phyloP scores from a whole-genome alignment of 2,797 vertebrate species.

The Protosalanx chinensis region DNA sequence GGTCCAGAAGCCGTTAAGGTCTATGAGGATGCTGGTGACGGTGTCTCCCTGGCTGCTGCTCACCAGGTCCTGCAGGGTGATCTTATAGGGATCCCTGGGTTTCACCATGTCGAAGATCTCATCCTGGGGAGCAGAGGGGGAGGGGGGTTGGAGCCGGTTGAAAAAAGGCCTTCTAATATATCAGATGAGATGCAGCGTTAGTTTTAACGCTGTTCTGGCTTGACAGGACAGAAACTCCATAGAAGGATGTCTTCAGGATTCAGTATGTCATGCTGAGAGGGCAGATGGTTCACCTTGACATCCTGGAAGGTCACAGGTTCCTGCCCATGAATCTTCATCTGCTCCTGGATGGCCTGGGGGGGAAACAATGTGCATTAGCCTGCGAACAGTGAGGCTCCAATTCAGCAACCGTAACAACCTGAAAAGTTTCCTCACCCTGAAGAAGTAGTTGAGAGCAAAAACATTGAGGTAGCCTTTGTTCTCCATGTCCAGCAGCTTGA shows the following conservation, averaged over 20 bases:
- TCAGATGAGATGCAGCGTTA: too few species aligned
- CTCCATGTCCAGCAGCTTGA: conserved; percentile 97
- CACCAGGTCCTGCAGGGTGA: conserved; percentile 96
- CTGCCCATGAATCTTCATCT: conserved; percentile 97
- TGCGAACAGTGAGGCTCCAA: too few species aligned
- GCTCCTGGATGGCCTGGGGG: conserved; percentile 92
- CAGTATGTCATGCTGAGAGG: too few species aligned
- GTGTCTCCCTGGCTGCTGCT: conserved; percentile 97
- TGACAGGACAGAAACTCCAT: background rate
- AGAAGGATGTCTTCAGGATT: background rate
- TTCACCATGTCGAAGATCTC: conserved; percentile 99
- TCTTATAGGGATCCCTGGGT: conserved; percentile 92
- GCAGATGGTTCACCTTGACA: conserved; percentile 81
- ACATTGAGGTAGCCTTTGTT: conserved; percentile 95
- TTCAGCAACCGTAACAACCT: background rate
- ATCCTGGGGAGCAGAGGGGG: conserved; percentile 73
- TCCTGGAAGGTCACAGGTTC: conserved; percentile 97
- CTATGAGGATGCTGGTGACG: conserved; percentile 95
- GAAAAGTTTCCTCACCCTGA: conserved; percentile 80
- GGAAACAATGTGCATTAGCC: background rate
- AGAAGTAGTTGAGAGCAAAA: conserved; percentile 98
- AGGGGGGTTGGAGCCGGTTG: too few species aligned
- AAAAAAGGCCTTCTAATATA: too few species aligned
- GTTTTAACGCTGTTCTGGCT: background rate
- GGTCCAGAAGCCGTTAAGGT: conserved; percentile 98